Conservation (phyloP, 2,888 invertebrate species). For the Leucophora obtusa region DNA sequence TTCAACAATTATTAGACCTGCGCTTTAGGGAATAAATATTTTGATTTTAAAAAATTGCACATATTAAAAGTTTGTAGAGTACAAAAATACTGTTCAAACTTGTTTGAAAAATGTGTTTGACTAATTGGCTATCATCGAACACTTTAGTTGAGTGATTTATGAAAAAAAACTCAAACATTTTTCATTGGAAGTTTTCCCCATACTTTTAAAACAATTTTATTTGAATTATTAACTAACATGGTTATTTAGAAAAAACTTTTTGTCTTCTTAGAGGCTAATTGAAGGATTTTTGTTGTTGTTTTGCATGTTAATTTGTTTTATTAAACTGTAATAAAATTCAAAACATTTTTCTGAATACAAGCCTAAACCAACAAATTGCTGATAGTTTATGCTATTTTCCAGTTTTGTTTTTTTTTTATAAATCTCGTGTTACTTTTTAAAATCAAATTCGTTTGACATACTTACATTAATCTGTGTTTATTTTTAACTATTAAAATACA, state of each 20-base stretch:
- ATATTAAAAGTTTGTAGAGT: background rate
- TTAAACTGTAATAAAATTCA: no score
- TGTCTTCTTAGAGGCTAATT: no score
- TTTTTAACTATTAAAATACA: background rate
- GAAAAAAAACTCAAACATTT: no score
- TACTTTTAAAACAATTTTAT: no score
- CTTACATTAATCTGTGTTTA: background rate
- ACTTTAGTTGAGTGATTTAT: constrained; percentile 15
- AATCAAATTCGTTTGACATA: background rate
- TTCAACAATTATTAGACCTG: background rate
- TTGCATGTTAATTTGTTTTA: no score
- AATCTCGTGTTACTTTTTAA: background rate
- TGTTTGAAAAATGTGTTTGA: constrained; percentile 45
- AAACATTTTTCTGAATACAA: no score
- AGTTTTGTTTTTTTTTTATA: background rate
- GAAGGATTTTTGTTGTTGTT: no score
- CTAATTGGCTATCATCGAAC: constrained; percentile 4
- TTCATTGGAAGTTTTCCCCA: no score
- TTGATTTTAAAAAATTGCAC: background rate
- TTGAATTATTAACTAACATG: no score
- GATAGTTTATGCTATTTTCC: no score
- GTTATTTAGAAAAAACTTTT: no score
- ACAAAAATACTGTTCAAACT: constrained; percentile 1
- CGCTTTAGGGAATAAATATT: background rate
- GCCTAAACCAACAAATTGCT: no score